phyloP scores from a whole-genome alignment of 2,113 vertebrate species.

The human region DNA sequence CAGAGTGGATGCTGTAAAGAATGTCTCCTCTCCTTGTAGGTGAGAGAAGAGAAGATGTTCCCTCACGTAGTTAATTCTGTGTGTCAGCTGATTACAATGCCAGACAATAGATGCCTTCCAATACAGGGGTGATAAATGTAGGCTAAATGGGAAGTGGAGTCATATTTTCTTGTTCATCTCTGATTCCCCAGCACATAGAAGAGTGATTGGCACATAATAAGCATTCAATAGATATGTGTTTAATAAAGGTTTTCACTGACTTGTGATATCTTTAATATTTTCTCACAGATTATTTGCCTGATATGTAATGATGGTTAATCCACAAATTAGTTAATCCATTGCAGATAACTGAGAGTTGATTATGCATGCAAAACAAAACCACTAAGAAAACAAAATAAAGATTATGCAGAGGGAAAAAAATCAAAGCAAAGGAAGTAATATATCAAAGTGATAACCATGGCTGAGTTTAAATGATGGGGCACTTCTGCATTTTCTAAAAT shows the following conservation, averaged over 20 bases:
- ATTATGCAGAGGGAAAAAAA: not conserved
- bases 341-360: constrained; percentile 7
- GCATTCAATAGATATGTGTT: not conserved
- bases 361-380: not conserved
- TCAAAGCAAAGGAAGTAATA: not conserved
- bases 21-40: not conserved
- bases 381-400: constrained; percentile 26
- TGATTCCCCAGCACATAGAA: not conserved
- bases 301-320: not conserved
- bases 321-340: not conserved
- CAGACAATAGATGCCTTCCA: not conserved
- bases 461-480: not conserved
- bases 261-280: not conserved
- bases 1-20: not conserved
- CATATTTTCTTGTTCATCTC: not conserved
- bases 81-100: not conserved
- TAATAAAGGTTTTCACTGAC: not conserved
- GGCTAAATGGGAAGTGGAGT: not conserved
- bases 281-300: constrained; percentile 7
- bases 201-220: not conserved
- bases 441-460: not conserved
- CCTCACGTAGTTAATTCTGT: not conserved
- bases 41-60: not conserved
- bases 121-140: not conserved
- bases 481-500: not conserved